Evolutionary conservation across 2,113 vertebrate species (phyloP), one percentile per base, ranked within the genome.

Genomic region (Dasypus novemcinctus): DNA sequence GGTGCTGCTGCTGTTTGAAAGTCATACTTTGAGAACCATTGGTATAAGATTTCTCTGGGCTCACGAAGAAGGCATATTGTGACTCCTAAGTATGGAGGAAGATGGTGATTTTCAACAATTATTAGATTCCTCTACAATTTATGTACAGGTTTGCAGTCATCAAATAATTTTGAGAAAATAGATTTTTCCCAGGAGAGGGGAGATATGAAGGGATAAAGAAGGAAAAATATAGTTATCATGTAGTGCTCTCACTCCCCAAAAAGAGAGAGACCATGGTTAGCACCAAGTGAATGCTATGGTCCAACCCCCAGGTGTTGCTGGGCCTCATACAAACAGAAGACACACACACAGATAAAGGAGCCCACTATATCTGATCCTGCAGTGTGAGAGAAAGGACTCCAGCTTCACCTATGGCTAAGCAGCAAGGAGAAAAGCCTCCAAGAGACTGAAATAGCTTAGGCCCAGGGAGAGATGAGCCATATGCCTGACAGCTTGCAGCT

Each of bases 41-140:
- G 31, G 7, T 52, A 41, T 43, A 64, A 63, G 5, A 23, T 6
- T 46, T 81, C 43, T 46, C n/a, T 74, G 41, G 5, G 43, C 43
- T 75, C n/a, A 76, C 69, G 38, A 88, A 6, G 25, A 46, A 80
- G 38, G 29, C 75, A 7, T 80, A 76, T 18, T 69, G 13, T 63
- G 4, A 83, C 29, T 64, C 14, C 64, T 59, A 29, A 36, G n/a
- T 41, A 49, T 29, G 27, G 63, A 66, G 17, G 31, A 80, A 54
- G 14, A 86, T 31, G 14, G 4, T 43, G 14, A 54, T 69, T 91
- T 90, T 93, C 46, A 78, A 90, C 15, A 79, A 78, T 31, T 82
- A 29, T 82, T 87, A 69, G 49, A 68, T 87, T 78, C 46, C 43
- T 95, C 69, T 96, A 4, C 61, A 86, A 71, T 89, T 95, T 82